phyloP scores from a whole-genome alignment of 2,797 vertebrate genomes.

The Hypotaenidia philippensis region DNA sequence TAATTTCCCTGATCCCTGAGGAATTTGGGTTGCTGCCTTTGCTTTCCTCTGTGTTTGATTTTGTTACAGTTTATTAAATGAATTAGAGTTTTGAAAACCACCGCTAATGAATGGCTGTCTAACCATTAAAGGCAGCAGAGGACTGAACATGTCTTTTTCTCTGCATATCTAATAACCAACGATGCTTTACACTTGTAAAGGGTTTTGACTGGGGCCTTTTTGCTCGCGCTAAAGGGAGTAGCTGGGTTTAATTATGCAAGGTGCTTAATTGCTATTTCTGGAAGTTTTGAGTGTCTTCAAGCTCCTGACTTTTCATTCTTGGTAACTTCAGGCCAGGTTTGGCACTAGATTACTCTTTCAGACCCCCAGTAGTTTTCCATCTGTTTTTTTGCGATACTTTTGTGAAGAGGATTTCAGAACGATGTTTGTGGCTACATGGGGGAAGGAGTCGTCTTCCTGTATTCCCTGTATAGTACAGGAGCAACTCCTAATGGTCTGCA shows the following conservation, averaged over 20 bases:
- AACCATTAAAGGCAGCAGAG: background rate
- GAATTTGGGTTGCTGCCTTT: background rate
- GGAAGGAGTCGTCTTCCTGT: background rate
- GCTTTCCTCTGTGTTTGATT: background rate
- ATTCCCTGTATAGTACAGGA: background rate
- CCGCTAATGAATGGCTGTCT: background rate
- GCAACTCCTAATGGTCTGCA: background rate
- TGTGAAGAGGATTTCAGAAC: background rate
- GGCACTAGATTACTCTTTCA: background rate
- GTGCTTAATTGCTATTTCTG: background rate
- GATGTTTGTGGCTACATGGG: background rate
- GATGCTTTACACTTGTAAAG: background rate
- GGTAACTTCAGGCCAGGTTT: background rate
- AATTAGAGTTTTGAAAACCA: background rate
- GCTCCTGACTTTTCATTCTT: background rate
- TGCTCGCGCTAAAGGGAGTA: background rate
- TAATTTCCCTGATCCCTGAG: constrained; percentile 14
- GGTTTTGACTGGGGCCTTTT: background rate
- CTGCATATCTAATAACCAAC: background rate
- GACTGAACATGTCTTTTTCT: background rate
- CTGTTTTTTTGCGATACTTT: background rate
- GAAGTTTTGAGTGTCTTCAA: background rate
- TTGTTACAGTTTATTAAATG: background rate
- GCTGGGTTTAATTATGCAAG: background rate
- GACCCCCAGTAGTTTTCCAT: background rate